Percentiles rank a stretch among this genome's conserved stretches.
These are phyloP conservation scores for Chymomyza procnemis DNA, from an alignment of 2,888 invertebrate species.

Conservation along the genomic window DNA sequence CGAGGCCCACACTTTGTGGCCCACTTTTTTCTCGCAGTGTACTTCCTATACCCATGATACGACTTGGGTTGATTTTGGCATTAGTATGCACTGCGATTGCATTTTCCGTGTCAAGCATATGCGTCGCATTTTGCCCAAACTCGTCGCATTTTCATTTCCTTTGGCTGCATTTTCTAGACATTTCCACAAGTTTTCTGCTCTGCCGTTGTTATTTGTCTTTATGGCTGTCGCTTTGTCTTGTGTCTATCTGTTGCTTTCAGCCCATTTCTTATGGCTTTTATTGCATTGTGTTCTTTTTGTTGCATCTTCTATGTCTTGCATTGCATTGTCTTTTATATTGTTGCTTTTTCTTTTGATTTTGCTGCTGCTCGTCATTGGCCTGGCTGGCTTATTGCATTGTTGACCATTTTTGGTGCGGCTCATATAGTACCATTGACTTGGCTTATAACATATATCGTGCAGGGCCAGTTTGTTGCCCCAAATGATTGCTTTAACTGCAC, in stretches of 20 bases:
- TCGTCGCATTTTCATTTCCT: background rate
- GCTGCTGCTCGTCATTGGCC: slow-evolving; percentile 24
- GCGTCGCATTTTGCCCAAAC: slow-evolving; percentile 34
- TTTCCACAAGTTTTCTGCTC: background rate
- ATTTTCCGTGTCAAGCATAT: slow-evolving; percentile 67
- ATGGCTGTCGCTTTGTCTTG: slow-evolving; percentile 37
- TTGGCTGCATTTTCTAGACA: background rate
- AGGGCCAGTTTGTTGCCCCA: slow-evolving; percentile 39
- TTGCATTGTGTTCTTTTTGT: slow-evolving; percentile 17
- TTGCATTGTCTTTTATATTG: background rate
- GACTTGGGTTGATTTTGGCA: slow-evolving; percentile 24
- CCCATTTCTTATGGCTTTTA: slow-evolving; percentile 57
- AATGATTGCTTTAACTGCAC: slow-evolving; percentile 42
- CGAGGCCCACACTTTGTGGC: too few relatives aligned
- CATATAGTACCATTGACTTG: slow-evolving; percentile 38
- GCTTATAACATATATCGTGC: background rate
- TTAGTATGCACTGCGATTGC: slow-evolving; percentile 58
- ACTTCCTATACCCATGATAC: background rate
- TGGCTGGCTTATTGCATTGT: slow-evolving; percentile 39
- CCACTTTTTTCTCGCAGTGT: background rate
- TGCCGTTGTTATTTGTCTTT: slow-evolving; percentile 35
- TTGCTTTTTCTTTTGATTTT: too few relatives aligned
- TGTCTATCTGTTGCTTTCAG: slow-evolving; percentile 41
- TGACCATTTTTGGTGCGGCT: slow-evolving; percentile 56
- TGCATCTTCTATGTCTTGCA: background rate